A percentile compares a stretch with the other conserved stretches of the same genome.
Conservation (phyloP, 2,888 invertebrate species). For the Zaprionus lineosus region DNA sequence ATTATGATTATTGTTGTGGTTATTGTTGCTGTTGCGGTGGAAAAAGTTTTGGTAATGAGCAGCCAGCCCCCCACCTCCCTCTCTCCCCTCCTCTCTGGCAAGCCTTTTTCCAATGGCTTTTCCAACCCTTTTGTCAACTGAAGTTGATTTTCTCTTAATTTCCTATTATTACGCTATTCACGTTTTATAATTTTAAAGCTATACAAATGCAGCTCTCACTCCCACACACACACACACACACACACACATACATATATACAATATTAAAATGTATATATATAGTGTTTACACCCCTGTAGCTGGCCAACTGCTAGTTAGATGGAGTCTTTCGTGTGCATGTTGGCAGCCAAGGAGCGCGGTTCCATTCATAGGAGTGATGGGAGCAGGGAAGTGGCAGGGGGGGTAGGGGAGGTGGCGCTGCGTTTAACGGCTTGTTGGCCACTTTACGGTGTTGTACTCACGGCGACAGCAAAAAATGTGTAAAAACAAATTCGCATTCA, state of each 20-base stretch:
- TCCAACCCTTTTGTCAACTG: constrained; percentile 46
- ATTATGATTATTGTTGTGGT: no score
- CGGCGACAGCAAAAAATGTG: constrained; percentile 30
- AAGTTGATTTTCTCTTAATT: constrained; percentile 8
- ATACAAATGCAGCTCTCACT: no score
- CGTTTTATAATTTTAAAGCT: constrained; percentile 24
- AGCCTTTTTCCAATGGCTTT: constrained; percentile 18
- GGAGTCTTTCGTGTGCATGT: neutral
- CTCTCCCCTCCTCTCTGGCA: no score
- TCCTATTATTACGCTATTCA: neutral
- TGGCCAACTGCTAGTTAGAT: constrained; percentile 2
- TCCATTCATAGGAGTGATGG: constrained; percentile 39
- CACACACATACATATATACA: no score
- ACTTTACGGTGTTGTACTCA: constrained; percentile 67
- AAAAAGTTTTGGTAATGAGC: constrained; percentile 56
- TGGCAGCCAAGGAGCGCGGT: constrained; percentile 4
- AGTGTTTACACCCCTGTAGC: no score
- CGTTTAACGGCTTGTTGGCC: constrained; percentile 75
- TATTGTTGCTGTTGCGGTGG: no score
- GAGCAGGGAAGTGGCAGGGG: no score
- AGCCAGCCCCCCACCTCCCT: no score
- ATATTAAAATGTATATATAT: no score
- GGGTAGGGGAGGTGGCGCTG: neutral
- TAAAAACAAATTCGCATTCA: constrained; percentile 23
- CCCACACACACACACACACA: constrained; percentile 16